A percentile compares a stretch with the other conserved stretches of the same genome.
These are phyloP conservation scores for Rhagologus leucostigma DNA, from an alignment of 2,113 vertebrate genomes.

Conservation along the genomic window DNA sequence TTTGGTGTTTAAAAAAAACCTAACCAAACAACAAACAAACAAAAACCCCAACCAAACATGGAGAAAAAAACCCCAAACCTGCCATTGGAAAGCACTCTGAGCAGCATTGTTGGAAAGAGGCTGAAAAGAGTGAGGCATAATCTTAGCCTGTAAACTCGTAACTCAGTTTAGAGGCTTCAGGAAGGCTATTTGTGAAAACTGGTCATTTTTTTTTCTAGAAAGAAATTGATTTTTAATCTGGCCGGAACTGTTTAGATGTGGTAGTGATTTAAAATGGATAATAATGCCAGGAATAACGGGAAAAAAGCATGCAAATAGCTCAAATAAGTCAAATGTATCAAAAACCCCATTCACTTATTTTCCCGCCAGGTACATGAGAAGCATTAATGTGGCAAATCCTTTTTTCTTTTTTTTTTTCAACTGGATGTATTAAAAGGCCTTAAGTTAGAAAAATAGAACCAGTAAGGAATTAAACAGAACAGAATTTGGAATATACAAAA, in stretches of 20 bases:
- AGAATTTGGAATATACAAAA: not conserved
- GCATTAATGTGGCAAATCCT: rapidly evolving
- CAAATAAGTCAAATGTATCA: not conserved
- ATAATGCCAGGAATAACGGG: not conserved
- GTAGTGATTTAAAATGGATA: not conserved
- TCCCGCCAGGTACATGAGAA: not conserved
- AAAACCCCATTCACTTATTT: not conserved
- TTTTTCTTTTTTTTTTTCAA: not conserved
- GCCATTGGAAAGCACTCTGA: not conserved
- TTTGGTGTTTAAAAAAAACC: not conserved
- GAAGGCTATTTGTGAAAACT: not conserved
- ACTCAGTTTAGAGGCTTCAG: not conserved
- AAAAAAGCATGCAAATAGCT: not conserved
- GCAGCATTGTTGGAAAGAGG: not conserved
- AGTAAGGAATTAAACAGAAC: not conserved
- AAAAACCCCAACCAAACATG: not conserved
- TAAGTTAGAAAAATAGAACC: not conserved
- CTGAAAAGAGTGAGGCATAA: not conserved
- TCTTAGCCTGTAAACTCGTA: not conserved
- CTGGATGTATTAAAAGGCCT: not conserved
- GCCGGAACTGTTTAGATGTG: not conserved
- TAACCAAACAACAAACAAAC: no score
- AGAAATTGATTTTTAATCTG: not conserved
- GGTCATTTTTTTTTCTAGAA: not conserved
- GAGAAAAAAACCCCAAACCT: not conserved